Evolutionary conservation across 2,888 invertebrate species (phyloP).

Genomic region (Archips xylosteana): DNA sequence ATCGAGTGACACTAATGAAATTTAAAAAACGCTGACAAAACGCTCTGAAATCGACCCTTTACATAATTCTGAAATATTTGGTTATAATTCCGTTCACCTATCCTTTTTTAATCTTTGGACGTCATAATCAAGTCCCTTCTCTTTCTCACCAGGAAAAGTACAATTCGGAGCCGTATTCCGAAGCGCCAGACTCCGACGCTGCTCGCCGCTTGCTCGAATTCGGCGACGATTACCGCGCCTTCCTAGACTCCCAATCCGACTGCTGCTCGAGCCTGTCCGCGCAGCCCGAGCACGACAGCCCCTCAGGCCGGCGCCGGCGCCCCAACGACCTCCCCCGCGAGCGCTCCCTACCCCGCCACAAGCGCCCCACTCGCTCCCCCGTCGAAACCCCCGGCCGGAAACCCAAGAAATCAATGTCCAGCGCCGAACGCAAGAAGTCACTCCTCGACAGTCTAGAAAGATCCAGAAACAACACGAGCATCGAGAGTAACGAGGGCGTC

Average conservation of each 20-base stretch:
- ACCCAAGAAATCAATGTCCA: constrained; percentile 82
- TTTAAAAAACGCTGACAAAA: too few species aligned
- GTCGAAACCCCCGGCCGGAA: constrained; percentile 73
- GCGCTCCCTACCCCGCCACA: constrained; percentile 70
- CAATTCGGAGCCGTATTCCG: constrained; percentile 95
- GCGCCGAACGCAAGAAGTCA: constrained; percentile 80
- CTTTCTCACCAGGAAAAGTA: constrained; percentile 91
- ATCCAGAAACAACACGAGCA: constrained; percentile 79
- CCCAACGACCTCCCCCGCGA: constrained; percentile 74
- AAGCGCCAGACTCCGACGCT: constrained; percentile 93
- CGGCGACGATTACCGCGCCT: constrained; percentile 96
- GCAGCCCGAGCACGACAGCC: constrained; percentile 78
- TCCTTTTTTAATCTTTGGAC: not conserved
- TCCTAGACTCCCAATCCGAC: constrained; percentile 95
- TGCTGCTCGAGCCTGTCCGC: constrained; percentile 93
- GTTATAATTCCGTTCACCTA: too few species aligned
- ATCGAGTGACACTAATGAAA: too few species aligned
- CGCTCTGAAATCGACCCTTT: too few species aligned
- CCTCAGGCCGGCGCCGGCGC: constrained; percentile 71
- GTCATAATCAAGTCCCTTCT: constrained; percentile 24
- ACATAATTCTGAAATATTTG: too few species aligned
- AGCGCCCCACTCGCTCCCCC: constrained; percentile 72
- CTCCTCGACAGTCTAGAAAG: constrained; percentile 79
- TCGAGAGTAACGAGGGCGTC: constrained; percentile 77
- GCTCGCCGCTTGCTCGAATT: constrained; percentile 93